phyloP scores from a whole-genome alignment of 2,797 vertebrate genomes.

The Enteromius afrohamiltoni region DNA sequence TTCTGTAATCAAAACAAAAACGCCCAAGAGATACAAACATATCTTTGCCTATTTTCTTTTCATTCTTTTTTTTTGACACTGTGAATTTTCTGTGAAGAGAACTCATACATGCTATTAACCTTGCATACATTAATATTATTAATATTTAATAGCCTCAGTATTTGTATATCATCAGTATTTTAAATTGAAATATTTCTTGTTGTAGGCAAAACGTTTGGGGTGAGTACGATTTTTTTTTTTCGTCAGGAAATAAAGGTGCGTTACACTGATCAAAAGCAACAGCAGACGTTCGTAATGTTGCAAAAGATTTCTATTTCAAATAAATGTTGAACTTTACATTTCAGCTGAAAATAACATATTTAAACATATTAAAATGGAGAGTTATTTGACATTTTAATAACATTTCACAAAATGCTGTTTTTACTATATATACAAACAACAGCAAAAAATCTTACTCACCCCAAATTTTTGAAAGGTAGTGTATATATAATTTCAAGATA shows the following conservation, averaged over 20 bases:
- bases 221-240: neutral
- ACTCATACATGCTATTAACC: constrained; percentile 27
- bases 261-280: neutral
- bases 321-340: neutral
- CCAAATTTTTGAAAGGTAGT: neutral
- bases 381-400: neutral
- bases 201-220: constrained; percentile 3
- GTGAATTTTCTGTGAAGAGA: constrained; percentile 59
- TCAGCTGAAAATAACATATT: neutral
- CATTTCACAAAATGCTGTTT: neutral
- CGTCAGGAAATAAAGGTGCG: neutral
- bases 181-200: constrained; percentile 8
- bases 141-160: constrained; percentile 34
- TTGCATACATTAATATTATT: constrained; percentile 24
- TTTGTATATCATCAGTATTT: constrained; percentile 29
- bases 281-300: neutral
- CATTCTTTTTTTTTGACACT: constrained; percentile 46
- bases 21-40: constrained; percentile 34
- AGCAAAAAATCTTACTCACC: neutral
- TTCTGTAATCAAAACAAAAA: constrained; percentile 34
- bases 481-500: neutral
- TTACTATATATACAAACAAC: neutral
- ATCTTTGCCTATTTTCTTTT: neutral
- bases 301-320: neutral
- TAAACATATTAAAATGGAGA: neutral